phyloP scores from a whole-genome alignment of 2,888 invertebrate genomes.

The Anaspis maculata region DNA sequence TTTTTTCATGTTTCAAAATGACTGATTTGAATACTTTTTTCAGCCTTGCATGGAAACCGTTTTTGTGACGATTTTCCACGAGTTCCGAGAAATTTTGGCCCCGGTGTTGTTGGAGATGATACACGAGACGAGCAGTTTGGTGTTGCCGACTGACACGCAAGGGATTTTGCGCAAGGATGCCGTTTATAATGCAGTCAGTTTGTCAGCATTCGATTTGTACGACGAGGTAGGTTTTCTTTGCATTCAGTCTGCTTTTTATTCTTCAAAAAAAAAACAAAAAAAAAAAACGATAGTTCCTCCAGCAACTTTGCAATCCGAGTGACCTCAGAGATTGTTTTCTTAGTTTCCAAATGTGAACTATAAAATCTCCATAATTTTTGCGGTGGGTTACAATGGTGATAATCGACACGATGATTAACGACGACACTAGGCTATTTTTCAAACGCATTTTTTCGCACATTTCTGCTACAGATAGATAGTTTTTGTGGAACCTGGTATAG shows the following conservation, averaged over 20 bases:
- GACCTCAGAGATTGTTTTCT: too few species aligned
- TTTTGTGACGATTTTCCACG: constrained; percentile 75
- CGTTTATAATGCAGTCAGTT: constrained; percentile 84
- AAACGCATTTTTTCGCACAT: too few species aligned
- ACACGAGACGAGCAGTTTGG: constrained; percentile 56
- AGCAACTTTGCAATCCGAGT: background rate
- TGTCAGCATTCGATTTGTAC: constrained; percentile 82
- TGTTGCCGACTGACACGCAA: constrained; percentile 62
- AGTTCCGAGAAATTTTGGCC: constrained; percentile 63
- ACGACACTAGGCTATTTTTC: too few species aligned
- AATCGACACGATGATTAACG: too few species aligned
- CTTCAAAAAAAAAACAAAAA: too few species aligned
- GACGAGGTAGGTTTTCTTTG: constrained; percentile 57
- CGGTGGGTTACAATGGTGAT: too few species aligned
- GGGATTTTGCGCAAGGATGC: constrained; percentile 85
- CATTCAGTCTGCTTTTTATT: too few species aligned
- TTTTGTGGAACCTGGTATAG: too few species aligned
- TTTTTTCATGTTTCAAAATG: constrained; percentile 3
- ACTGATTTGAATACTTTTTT: constrained; percentile 18
- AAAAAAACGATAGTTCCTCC: too few species aligned
- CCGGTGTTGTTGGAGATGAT: constrained; percentile 67
- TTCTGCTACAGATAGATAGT: too few species aligned
- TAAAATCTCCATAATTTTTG: too few species aligned
- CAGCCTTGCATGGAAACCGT: constrained; percentile 84
- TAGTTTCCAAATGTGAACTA: background rate